A percentile compares a stretch with the other conserved stretches of the same genome.
These are phyloP conservation scores for Ceratoteleas bidentatus DNA, from an alignment of 1,140 invertebrate genomes.

Conservation along the genomic window DNA sequence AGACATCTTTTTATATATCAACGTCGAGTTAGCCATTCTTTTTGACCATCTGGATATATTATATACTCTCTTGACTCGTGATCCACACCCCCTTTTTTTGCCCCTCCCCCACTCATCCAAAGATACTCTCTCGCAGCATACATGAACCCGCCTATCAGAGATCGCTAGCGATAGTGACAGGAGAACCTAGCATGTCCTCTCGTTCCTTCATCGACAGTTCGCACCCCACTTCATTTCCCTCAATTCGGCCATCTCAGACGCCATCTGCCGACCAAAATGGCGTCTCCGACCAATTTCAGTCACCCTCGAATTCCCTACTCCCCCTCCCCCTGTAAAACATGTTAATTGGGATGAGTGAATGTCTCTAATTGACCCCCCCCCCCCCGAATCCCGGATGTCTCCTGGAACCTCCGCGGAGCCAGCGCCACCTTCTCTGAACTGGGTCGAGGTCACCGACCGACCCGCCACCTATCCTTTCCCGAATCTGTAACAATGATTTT, in stretches of 20 bases:
- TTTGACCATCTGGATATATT: slow-evolving; percentile 49
- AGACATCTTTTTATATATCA: slow-evolving; percentile 64
- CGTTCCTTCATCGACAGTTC: slow-evolving; percentile 55
- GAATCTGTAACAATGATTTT: too few species aligned
- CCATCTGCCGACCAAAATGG: slow-evolving; percentile 10
- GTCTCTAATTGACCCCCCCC: too few species aligned
- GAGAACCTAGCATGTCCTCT: slow-evolving; percentile 79
- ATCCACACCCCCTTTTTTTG: slow-evolving; percentile 45
- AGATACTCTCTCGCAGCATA: slow-evolving; percentile 56
- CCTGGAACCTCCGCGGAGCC: too few species aligned
- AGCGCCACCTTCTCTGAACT: too few species aligned
- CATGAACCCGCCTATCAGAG: slow-evolving; percentile 69
- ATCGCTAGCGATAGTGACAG: slow-evolving; percentile 81
- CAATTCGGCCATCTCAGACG: slow-evolving; percentile 25
- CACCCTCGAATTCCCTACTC: too few species aligned
- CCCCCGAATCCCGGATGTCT: too few species aligned
- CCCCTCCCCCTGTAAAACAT: too few species aligned
- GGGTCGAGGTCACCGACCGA: too few species aligned
- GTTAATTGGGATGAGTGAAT: too few species aligned
- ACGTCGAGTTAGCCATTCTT: slow-evolving; percentile 59
- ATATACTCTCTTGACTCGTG: slow-evolving; percentile 56
- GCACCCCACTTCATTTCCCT: slow-evolving; percentile 12
- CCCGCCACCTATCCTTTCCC: too few species aligned
- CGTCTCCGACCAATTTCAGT: too few species aligned
- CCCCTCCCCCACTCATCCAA: slow-evolving; percentile 51